Conservation (phyloP, 2,797 vertebrate genomes). For the Apogon talboti region DNA sequence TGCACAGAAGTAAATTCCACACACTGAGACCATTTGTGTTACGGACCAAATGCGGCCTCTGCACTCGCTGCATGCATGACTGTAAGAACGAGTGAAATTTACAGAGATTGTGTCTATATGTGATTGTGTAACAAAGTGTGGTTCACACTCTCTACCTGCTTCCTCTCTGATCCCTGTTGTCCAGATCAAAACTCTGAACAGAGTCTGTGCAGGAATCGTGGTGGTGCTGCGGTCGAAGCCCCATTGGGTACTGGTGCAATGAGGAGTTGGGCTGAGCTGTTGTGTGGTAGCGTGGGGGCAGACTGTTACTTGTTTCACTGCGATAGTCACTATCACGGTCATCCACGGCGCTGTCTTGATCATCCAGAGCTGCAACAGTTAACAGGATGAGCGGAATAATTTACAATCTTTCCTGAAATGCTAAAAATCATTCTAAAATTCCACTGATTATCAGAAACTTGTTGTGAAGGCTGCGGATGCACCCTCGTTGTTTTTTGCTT, state of each 20-base stretch:
- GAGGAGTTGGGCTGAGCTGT: conserved; percentile 94
- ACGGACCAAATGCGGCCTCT: conserved; percentile 21
- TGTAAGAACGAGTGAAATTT: neutral
- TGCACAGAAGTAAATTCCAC: conserved; percentile 41
- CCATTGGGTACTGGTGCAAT: conserved; percentile 91
- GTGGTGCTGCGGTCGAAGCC: conserved; percentile 84
- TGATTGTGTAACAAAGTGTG: neutral
- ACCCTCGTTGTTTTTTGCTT: neutral
- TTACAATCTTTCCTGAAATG: neutral
- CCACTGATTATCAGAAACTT: conserved; percentile 2
- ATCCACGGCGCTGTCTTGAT: conserved; percentile 94
- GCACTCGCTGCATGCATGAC: neutral
- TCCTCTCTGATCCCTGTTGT: conserved; percentile 86
- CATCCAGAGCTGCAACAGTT: conserved; percentile 89
- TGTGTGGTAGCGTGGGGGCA: conserved; percentile 92
- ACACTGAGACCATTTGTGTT: conserved; percentile 26
- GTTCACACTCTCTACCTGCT: conserved; percentile 83
- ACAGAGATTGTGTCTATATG: neutral
- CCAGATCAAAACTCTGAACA: conserved; percentile 89
- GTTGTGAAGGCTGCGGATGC: conserved; percentile 6
- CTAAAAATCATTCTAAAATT: neutral
- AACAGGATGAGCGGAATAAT: conserved; percentile 12
- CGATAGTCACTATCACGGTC: conserved; percentile 98
- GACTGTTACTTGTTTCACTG: conserved; percentile 95
- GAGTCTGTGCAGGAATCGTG: conserved; percentile 88